Conservation (phyloP, 2,797 vertebrate genomes). For the Nasua narica region DNA sequence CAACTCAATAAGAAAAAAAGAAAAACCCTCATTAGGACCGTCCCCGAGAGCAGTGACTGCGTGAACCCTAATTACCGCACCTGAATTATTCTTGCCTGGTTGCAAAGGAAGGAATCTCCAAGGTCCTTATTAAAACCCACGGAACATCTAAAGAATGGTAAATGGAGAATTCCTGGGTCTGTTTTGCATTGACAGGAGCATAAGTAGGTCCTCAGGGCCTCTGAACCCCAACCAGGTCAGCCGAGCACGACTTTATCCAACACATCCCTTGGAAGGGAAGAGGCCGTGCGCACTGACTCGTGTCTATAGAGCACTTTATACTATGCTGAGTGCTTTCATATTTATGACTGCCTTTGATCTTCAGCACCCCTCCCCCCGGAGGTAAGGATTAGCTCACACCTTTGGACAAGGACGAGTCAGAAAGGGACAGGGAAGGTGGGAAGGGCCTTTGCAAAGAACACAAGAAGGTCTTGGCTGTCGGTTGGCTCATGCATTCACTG, state of each 20-base stretch:
- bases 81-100: slow-evolving; percentile 70
- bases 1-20: neutral
- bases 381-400: slow-evolving; percentile 15
- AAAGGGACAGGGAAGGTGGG: neutral
- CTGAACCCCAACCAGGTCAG: slow-evolving; percentile 31
- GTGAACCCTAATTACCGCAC: slow-evolving; percentile 76
- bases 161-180: slow-evolving; percentile 42
- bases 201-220: slow-evolving; percentile 38
- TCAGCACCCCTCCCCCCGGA: neutral
- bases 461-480: neutral
- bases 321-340: neutral
- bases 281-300: rapidly evolving
- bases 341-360: neutral
- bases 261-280: neutral
- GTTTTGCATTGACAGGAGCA: neutral
- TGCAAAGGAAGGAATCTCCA: slow-evolving; percentile 74
- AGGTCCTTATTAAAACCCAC: slow-evolving; percentile 83
- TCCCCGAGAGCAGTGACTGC: slow-evolving; percentile 59
- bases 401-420: neutral
- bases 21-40: slow-evolving; percentile 71
- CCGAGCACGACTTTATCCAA: neutral
- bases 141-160: slow-evolving; percentile 65
- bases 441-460: neutral
- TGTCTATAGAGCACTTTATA: neutral
- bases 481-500: neutral